Base-by-base conservation (phyloP, 1,140 invertebrate genomes). In the Araneus ventricosus region DNA sequence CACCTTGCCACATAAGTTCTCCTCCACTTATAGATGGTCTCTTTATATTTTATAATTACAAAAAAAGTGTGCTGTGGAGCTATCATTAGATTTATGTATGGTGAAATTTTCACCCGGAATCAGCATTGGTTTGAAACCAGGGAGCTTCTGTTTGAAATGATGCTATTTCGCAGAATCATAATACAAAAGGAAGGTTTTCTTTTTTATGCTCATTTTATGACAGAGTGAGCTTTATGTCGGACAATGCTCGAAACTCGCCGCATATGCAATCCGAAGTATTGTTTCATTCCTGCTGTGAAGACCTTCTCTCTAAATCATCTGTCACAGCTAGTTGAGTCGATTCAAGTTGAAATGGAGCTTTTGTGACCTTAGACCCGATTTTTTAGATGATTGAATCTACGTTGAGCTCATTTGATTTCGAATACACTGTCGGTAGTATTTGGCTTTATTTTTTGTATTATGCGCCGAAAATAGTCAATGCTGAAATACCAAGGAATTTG, bases 221-320 rank as follows among this genome's bases (percentile, higher is more conserved):
- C n/a, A 37, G 88, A 75, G 39, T 79, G 52, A 39, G 34, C 52
- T 79, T 89, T n/a, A 7, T 57, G 17, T 79, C 41, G 88, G 88
- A 89, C 88, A 89, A 89, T 89, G 70, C 88, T 37, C 41, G 63
- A 89, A 52, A 67, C 59, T 41, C 61, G 24, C 80, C 80, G 80
- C 80, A 70, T 67, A 70, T 57, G 59, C 8, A 70, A 39, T 27
- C 34, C 70, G 22, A 27, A 41, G 86, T 37, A 88, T 88, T 88
- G 86, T 88, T 88, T 30, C 61, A 67, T 37, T 37, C 41, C 37
- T 70, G 10, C 61, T 70, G 57, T 63, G 61, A 63, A 88, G 61
- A n/a, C 17, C 59, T 67, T 22, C 61, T 39, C 27, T 30, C 27
- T 88, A 88, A 88, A 88, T 88, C 86, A 88, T 39, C 61, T 57